Evolutionary conservation across 92 coral and sea anemone genomes (phyloP).

Genomic region (Phymanthus crucifer): DNA sequence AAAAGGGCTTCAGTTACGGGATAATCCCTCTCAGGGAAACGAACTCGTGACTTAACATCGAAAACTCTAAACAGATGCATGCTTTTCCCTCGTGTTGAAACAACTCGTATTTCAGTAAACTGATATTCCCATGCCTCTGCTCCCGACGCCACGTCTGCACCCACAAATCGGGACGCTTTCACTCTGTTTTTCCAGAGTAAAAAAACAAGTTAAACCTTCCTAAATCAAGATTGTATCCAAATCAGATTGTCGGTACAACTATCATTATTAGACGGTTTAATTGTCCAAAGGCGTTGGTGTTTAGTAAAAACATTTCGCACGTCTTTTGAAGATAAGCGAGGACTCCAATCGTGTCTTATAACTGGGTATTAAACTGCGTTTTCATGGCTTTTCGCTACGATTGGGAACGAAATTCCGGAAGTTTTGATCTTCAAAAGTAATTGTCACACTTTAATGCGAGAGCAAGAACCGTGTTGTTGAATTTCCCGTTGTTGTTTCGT

Average conservation of each 20-base stretch:
- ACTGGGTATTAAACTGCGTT: neutral
- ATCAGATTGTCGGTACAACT: neutral
- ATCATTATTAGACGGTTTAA: slow-evolving; percentile 3
- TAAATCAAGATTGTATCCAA: slow-evolving; percentile 4
- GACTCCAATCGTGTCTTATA: neutral
- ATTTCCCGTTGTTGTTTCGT: neutral
- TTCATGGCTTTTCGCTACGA: neutral
- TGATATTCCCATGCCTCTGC: slow-evolving; percentile 15
- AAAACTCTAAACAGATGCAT: slow-evolving; percentile 8
- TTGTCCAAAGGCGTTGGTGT: slow-evolving; percentile 11
- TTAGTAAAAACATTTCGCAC: slow-evolving; percentile 7
- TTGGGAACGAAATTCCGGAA: slow-evolving; percentile 21
- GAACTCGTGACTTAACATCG: neutral
- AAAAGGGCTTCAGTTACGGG: slow-evolving; percentile 14
- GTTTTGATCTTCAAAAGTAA: slow-evolving; percentile 20
- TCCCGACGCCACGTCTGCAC: slow-evolving; percentile 14
- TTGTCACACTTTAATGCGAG: slow-evolving; percentile 15
- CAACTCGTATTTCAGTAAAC: slow-evolving; percentile 18
- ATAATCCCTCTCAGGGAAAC: slow-evolving; percentile 29
- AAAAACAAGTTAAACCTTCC: neutral
- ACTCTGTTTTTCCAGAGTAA: slow-evolving; percentile 5
- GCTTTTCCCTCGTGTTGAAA: slow-evolving; percentile 5
- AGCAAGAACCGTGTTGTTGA: neutral
- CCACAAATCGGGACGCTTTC: slow-evolving; percentile 8
- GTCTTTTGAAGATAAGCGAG: slow-evolving; percentile 17